A percentile compares a stretch with the other conserved stretches of the same genome.
Conservation (phyloP, 1,140 invertebrate species). For the Drosophila murphyi region DNA sequence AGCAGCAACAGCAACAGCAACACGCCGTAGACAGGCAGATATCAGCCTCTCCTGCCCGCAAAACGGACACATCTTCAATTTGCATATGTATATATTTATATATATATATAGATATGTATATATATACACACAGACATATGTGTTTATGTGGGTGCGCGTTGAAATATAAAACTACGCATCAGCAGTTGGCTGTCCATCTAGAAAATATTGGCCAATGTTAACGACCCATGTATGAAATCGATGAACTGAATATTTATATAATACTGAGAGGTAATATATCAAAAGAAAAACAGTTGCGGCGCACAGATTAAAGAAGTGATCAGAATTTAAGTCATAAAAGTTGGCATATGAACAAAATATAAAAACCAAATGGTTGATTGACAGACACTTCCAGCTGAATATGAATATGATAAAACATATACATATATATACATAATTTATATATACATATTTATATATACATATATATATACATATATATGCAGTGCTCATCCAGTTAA, state of each 20-base stretch:
- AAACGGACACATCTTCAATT: slow-evolving; percentile 13
- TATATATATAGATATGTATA: neutral
- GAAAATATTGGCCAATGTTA: slow-evolving; percentile 35
- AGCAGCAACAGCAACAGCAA: slow-evolving; percentile 14
- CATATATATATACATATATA: too few species aligned
- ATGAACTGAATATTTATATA: slow-evolving; percentile 30
- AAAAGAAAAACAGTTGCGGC: slow-evolving; percentile 4
- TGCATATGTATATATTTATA: slow-evolving; percentile 1
- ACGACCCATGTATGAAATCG: slow-evolving; percentile 27
- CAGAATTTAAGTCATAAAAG: neutral
- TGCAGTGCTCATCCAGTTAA: too few species aligned
- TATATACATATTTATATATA: too few species aligned
- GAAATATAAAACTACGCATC: slow-evolving; percentile 44
- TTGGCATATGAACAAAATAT: too few species aligned
- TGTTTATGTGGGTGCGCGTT: neutral
- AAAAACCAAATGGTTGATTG: too few species aligned
- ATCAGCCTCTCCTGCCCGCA: slow-evolving; percentile 11
- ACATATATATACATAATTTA: too few species aligned
- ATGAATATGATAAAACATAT: too few species aligned
- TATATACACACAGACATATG: too few species aligned
- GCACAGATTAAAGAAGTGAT: slow-evolving; percentile 8
- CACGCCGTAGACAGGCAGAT: slow-evolving; percentile 28
- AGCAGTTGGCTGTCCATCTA: slow-evolving; percentile 24
- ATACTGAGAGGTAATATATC: neutral
- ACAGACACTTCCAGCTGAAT: too few species aligned